Evolutionary conservation across 2,888 invertebrate genomes (phyloP), one percentile per base, ranked within the genome.

Genomic region (Acanthoscelides obtectus): DNA sequence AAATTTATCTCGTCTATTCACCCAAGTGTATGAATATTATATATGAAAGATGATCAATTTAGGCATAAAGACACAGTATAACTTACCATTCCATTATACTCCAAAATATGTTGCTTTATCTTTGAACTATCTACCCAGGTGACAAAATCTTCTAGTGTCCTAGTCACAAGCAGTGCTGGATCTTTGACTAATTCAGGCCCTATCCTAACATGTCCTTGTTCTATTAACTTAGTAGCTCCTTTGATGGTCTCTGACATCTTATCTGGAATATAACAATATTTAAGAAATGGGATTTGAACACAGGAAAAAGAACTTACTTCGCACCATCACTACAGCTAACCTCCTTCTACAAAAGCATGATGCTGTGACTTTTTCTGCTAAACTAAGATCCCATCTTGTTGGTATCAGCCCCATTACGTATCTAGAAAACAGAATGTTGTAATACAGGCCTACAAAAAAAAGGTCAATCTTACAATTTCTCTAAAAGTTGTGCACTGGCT

Each of bases 91-190:
- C 96, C 93, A 87, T 97, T 97, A 82, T 98, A 98, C 75, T 95
- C 93, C 85, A 95, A 87, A 20, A 98, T 92, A 85, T 97, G 96
- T 87, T 92, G 92, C 80, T 90, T 92, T 77, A 98, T 97, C 75
- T 95, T 95, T 0, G 98, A 98, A 12, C 92, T 92, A 83, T 99
- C 96, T 0, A 97, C 95, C 99, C 99, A 99, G 0, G 99, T 99
- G 0, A 99, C 93, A 86, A 97, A 98, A 86, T 99, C 99, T 87
- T 99, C 98, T 78, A 98, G 87, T 76, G 93, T 93, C 80, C 97
- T 90, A 17, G 95, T 94, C 8, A 99, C 97, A 21, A 99, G 87
- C 84, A 97, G 97, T 0, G 99, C 99, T 2, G 99, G 98, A 87
- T 99, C 99, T 83, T 95, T 97, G 0, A 99, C 90, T 72, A 98